Evolutionary conservation across 2,888 invertebrate species (phyloP), one percentile per base, ranked within the genome.

Genomic region (Drosophila demipolita): DNA sequence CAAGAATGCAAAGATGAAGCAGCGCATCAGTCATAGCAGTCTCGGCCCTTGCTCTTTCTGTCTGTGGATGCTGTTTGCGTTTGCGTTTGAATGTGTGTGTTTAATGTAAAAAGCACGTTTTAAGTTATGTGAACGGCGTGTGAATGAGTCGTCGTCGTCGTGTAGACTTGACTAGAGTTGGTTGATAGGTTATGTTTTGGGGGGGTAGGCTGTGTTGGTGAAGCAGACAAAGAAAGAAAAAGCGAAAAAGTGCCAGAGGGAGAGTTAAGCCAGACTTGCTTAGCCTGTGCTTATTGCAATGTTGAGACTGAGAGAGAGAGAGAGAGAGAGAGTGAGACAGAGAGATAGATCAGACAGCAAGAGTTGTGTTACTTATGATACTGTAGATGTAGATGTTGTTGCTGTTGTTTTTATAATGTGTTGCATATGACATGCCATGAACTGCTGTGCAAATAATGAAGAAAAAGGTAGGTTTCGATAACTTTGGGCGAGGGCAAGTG

Each of bases 101-200:
- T 65, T 72, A 76, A 87, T 88, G 86, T 80, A 64, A 77, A 83
- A 83, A 88, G 86, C 83, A 83, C 88, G 86, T 86, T 83, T 88
- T 74, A 77, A 86, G 88, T 86, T 83, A 83, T 83, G 88, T 82
- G 83, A 79, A 87, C 88, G 69, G 69, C 80, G 83, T 88, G 85
- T 87, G 88, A 87, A 85, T 82, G 72, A 82, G 86, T 83, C 71
- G 63, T 67, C 55, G 55, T 67, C 67, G 59, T 54, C 53, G 48
- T 42, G 66, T 67, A 50, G 50, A 48, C 48, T 62, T 55, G 42
- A 48, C 55, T 59, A 55, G 42, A 54, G 48, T 32, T 36, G 48
- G n/a, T 29, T 29, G 29, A 29, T 29, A 29, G 29, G 29, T 29
- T 29, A 29, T 29, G 29, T 29, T 29, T 6, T 29, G 29, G 29